These are phyloP conservation scores for Pollenia angustigena DNA, from an alignment of 2,888 invertebrate genomes.

Conservation along the genomic window DNA sequence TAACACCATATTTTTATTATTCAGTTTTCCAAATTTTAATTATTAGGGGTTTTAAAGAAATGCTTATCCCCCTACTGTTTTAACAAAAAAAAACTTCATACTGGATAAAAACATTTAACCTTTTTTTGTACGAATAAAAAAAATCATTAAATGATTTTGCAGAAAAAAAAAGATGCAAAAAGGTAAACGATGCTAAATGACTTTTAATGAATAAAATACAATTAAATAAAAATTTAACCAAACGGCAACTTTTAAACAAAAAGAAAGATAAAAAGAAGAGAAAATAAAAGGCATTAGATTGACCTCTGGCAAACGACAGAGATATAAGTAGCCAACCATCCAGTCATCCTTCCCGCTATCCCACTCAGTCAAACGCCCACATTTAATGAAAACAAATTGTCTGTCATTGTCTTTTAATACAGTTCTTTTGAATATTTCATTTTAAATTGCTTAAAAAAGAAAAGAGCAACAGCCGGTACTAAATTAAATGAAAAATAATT, in stretches of 20 bases:
- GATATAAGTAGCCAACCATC: background rate
- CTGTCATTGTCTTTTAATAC: constrained; percentile 19
- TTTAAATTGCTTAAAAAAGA: constrained; percentile 37
- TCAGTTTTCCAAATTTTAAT: too few species aligned
- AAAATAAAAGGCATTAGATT: constrained; percentile 48
- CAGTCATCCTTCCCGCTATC: background rate
- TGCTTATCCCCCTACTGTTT: too few species aligned
- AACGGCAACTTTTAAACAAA: constrained; percentile 2
- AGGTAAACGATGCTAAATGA: constrained; percentile 34
- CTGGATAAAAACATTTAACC: background rate
- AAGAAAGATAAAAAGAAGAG: background rate
- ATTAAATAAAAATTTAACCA: constrained; percentile 17
- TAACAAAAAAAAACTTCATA: background rate
- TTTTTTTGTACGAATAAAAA: background rate
- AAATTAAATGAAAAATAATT: constrained; percentile 44
- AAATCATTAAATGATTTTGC: background rate
- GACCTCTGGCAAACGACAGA: constrained; percentile 53
- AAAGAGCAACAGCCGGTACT: constrained; percentile 24
- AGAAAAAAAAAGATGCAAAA: constrained; percentile 6
- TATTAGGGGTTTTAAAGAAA: too few species aligned
- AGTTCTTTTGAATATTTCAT: constrained; percentile 15
- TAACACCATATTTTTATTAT: too few species aligned
- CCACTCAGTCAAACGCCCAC: constrained; percentile 52
- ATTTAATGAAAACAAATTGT: constrained; percentile 63
- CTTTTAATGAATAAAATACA: constrained; percentile 46